Base-by-base conservation (phyloP, 2,113 vertebrate species). In the Hystrix brachyura region DNA sequence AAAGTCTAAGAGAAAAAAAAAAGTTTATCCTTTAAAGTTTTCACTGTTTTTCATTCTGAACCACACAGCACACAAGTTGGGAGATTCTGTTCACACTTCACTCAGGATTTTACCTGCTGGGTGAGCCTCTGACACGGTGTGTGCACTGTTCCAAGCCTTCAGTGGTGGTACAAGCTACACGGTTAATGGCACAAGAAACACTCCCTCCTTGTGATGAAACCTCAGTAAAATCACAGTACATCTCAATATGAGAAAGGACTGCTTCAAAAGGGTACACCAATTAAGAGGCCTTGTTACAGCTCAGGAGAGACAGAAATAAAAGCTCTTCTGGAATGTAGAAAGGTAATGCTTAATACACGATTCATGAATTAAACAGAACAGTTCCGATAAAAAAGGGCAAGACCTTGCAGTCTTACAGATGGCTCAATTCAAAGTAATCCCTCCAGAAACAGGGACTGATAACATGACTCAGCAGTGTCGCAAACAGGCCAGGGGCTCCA, bases 191-290 rank as follows among this genome's bases (percentile, higher is more conserved):
- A 99, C 98, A 98, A 98, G 98, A 96, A 98, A 98, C 97, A 88
- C 97, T 98, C 98, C 98, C 97, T 98, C 98, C 98, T 98, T 98
- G 98, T 97, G 98, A 97, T 98, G 79, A 83, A 94, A 98, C 95
- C 97, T 98, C 95, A 79, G 95, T 90, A 97, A 96, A 96, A 97
- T 97, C 98, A 98, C 97, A 98, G 98, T 98, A 97, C 97, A 98
- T 99, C 99, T 99, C 98, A 99, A 99, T 99, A 98, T 99, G 99
- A 99, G 99, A 99, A 98, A 99, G 98, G 98, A 97, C 98, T 98
- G 98, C 97, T 98, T 98, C 96, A 86, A 94, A 98, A 97, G 97
- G 97, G 94, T 91, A 98, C 98, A 98, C 96, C 96, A 91, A 97
- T 97, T 97, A 96, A 98, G 98, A 98, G 98, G 98, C 97, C 98